Conservation (phyloP, 2,797 vertebrate species). For the Caiman crocodilus region DNA sequence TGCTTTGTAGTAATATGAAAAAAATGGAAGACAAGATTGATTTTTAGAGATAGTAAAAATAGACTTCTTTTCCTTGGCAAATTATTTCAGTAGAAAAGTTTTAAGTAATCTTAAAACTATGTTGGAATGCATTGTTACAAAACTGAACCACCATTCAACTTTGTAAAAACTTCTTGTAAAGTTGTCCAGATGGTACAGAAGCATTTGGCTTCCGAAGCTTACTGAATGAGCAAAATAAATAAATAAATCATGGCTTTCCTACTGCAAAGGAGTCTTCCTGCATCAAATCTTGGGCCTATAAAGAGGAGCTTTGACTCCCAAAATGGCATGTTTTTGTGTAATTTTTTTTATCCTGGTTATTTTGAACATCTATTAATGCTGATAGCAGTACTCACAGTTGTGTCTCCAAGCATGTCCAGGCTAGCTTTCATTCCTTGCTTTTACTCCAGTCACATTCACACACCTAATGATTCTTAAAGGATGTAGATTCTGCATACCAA, state of each 20-base stretch:
- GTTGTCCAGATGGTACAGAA: not conserved
- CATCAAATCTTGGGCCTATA: not conserved
- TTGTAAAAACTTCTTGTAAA: fast-evolving
- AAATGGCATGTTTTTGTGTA: no score
- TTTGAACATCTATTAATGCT: no score
- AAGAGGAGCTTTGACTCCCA: no score
- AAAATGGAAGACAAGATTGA: not conserved
- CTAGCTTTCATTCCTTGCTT: no score
- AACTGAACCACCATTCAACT: fast-evolving
- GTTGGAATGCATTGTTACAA: not conserved
- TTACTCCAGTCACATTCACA: no score
- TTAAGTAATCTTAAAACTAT: not conserved
- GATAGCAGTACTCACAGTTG: no score
- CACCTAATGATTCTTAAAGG: no score
- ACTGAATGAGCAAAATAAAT: not conserved
- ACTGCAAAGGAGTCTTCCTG: not conserved
- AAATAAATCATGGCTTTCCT: not conserved
- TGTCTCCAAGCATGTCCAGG: no score
- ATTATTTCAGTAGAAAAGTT: not conserved
- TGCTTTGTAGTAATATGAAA: not conserved
- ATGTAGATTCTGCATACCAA: no score
- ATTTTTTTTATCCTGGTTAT: no score
- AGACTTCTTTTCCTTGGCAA: not conserved
- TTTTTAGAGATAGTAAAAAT: not conserved
- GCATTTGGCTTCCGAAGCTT: not conserved